phyloP scores from a whole-genome alignment of 2,113 vertebrate species.

The Chaetura pelagica region DNA sequence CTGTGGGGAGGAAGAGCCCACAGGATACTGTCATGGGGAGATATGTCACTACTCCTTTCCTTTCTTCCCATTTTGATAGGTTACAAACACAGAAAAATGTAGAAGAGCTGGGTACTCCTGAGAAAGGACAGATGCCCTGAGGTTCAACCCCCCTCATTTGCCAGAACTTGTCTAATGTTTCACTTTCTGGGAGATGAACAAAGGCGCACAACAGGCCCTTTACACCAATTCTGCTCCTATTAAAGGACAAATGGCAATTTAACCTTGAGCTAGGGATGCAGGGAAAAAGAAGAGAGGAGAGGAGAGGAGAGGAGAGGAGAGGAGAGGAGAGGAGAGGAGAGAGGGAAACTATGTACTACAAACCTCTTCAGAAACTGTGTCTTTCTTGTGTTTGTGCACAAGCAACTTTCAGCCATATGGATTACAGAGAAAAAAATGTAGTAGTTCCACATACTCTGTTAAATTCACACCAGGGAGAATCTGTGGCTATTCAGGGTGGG shows the following conservation, averaged over 20 bases:
- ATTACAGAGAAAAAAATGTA: background rate
- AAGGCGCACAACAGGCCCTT: background rate
- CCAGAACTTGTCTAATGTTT: background rate
- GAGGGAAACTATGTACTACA: no score
- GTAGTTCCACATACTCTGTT: background rate
- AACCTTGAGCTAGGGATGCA: no score
- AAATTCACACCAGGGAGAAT: background rate
- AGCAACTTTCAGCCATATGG: background rate
- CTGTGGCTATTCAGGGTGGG: background rate
- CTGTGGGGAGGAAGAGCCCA: background rate
- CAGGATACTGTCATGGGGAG: fast-evolving
- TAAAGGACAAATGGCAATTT: background rate
- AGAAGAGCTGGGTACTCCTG: background rate
- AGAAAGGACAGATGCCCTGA: background rate
- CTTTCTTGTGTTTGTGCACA: no score
- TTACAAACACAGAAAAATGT: background rate
- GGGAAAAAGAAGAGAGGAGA: no score
- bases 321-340: no score
- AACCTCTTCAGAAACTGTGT: no score
- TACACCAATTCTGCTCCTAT: background rate
- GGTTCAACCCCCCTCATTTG: background rate
- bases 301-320: no score
- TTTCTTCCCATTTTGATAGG: background rate
- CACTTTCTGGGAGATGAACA: background rate
- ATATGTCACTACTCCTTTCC: background rate